Conservation (phyloP, 2,888 invertebrate genomes). For the Lissocephala sabroskyi region DNA sequence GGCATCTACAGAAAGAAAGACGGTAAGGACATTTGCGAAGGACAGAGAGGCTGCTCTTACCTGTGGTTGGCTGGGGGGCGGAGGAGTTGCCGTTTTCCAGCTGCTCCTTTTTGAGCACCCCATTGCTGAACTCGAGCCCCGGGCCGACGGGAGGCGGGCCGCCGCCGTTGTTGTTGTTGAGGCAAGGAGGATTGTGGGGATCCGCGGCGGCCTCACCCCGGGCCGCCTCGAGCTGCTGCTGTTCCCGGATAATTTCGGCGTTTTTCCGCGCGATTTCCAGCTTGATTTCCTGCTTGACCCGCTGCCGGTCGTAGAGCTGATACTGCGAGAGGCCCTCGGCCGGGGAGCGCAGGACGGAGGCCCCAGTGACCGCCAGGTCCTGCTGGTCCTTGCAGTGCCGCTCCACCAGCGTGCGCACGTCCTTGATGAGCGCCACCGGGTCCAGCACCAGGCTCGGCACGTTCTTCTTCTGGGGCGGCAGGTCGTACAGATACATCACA, state of each 20-base stretch:
- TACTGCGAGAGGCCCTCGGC: constrained; percentile 38
- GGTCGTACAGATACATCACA: constrained; percentile 90
- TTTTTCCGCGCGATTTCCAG: constrained; percentile 68
- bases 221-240: constrained; percentile 56
- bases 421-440: constrained; percentile 90
- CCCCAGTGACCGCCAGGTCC: constrained; percentile 86
- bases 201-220: constrained; percentile 39
- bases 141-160: constrained; percentile 15
- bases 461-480: constrained; percentile 91
- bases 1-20: constrained; percentile 45
- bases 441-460: constrained; percentile 92
- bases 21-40: too few relatives aligned
- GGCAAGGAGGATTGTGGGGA: too few relatives aligned
- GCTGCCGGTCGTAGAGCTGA: constrained; percentile 65
- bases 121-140: constrained; percentile 48
- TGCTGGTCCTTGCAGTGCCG: constrained; percentile 91
- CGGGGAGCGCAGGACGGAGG: constrained; percentile 78
- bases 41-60: background rate
- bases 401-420: constrained; percentile 90
- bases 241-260: constrained; percentile 63
- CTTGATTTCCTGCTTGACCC: constrained; percentile 69
- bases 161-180: constrained; percentile 10
- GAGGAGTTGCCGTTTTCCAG: constrained; percentile 59
- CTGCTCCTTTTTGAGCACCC: constrained; percentile 61
- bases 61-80: too few relatives aligned